Evolutionary conservation across 2,888 invertebrate genomes (phyloP), one percentile per base, ranked within the genome.

Genomic region (Boloria selene): DNA sequence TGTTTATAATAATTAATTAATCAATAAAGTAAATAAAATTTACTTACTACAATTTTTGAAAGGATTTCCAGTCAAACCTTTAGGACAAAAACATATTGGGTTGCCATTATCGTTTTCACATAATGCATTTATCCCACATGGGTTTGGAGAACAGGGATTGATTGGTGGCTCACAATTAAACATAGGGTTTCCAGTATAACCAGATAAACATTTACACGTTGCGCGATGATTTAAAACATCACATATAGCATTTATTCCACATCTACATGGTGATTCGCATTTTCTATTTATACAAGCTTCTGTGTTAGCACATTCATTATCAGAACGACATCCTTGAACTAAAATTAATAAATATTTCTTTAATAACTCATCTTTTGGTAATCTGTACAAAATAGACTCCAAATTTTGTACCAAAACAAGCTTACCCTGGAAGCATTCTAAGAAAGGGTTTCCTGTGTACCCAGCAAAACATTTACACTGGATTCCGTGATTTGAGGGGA

Each of bases 11-110:
- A 16, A 49, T 49, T 7, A 49, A 16, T 16, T 49, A 49, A 49
- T n/a, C n/a, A 47, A 47, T 47, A 14, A 47, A 47, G 47, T 49
- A 10, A 38, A 38, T 7, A 38, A 38, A 62, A 26, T 31, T 64
- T 86, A 96, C 97, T 94, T 94, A 97, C 97, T 96, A 94, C 97
- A 97, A 87, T 95, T 96, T 81, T 95, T 94, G 83, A 97, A 97
- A 52, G 98, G 98, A 93, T 98, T 97, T 84, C 98, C 98, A 4
- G 97, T 97, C 71, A 97, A 91, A 70, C 97, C 97, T 84, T 96
- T 97, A 0, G 97, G 97, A 80, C 98, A 98, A 89, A 94, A 96
- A 79, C 98, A 98, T 73, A 97, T 96, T 2, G 97, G 97, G 83
- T 95, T 96, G 60, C 97, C 97, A 76, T 95, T 95, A 76, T 97